These are phyloP conservation scores for Euwallacea similis DNA, from an alignment of 1,140 invertebrate species.

Conservation along the genomic window DNA sequence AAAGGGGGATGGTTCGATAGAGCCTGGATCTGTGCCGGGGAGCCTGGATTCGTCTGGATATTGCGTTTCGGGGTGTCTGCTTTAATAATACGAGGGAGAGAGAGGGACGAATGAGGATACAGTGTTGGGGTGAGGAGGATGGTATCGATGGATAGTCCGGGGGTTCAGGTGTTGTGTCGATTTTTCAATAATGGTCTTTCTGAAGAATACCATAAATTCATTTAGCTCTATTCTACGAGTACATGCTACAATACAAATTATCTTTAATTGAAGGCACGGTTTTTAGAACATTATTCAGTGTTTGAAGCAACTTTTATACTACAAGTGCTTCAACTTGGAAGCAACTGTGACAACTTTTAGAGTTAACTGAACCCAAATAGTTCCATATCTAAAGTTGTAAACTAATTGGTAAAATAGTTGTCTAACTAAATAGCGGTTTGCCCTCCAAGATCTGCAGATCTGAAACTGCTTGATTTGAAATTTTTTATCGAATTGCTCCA, in stretches of 20 bases:
- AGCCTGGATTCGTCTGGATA: constrained; percentile 22
- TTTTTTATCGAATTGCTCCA: no score
- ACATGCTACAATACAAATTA: not conserved
- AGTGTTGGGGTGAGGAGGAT: constrained; percentile 13
- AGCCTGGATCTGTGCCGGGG: constrained; percentile 22
- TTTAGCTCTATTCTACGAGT: not conserved
- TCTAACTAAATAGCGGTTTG: no score
- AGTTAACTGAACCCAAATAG: no score
- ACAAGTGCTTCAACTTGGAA: no score
- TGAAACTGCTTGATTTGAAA: no score
- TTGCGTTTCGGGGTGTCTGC: constrained; percentile 20
- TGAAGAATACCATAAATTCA: not conserved
- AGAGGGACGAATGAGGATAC: constrained; percentile 4
- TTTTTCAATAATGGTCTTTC: not conserved
- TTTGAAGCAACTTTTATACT: no score
- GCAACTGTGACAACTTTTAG: no score
- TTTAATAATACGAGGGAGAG: constrained; percentile 33
- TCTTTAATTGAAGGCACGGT: not conserved
- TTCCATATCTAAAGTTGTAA: no score
- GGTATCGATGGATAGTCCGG: constrained; percentile 11
- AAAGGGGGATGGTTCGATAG: constrained; percentile 30
- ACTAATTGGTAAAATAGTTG: no score
- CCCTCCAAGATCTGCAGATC: no score
- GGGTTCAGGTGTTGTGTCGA: not conserved
- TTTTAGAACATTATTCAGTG: not conserved